A percentile compares a stretch with the other conserved stretches of the same genome.
Evolutionary conservation across 1,140 invertebrate species (phyloP).

Genomic region (Drosophila kohkoa): DNA sequence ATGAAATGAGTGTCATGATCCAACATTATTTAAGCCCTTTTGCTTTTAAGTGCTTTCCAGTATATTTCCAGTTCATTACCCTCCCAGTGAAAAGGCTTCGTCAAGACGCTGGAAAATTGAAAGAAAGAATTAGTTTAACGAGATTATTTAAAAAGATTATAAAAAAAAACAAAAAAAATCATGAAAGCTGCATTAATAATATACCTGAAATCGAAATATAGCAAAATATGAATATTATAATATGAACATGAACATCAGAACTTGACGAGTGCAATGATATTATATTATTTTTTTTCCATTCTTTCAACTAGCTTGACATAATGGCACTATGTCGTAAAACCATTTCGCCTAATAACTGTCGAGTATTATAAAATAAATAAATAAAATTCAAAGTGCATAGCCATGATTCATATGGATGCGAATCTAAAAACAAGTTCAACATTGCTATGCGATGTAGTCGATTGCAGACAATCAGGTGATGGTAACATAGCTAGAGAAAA

Average conservation of each 20-base stretch:
- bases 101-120: slow-evolving; percentile 68
- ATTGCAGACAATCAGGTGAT: background rate
- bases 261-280: no score
- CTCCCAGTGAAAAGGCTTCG: slow-evolving; percentile 78
- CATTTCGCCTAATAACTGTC: no score
- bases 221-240: no score
- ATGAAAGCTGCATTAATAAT: background rate
- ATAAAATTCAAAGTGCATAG: background rate
- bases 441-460: slow-evolving; percentile 1
- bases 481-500: background rate
- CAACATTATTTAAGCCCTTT: slow-evolving; percentile 27
- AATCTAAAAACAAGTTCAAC: slow-evolving; percentile 63
- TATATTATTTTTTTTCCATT: no score
- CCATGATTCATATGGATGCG: slow-evolving; percentile 29
- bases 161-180: slow-evolving; percentile 8
- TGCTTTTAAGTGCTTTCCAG: slow-evolving; percentile 67
- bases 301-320: no score
- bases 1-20: slow-evolving; percentile 12
- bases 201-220: no score
- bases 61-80: slow-evolving; percentile 73
- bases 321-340: no score
- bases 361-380: slow-evolving; percentile 21
- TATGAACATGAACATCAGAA: no score
- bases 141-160: slow-evolving; percentile 45
- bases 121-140: slow-evolving; percentile 7